Base-by-base conservation (phyloP, 92 coral and sea anemone genomes). In the Pocillopora grandis region DNA sequence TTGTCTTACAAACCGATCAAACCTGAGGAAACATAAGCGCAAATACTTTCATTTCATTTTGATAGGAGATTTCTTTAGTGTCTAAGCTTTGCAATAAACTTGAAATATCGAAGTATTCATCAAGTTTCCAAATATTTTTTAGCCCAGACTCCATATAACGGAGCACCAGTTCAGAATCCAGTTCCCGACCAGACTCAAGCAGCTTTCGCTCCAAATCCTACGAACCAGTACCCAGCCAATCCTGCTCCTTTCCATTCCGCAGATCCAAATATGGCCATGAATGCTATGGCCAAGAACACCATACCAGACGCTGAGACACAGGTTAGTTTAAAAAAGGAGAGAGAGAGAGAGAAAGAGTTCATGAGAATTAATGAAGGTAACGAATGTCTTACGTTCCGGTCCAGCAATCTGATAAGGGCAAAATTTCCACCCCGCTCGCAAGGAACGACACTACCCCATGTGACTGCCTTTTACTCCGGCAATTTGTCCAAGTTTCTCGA, bases 131-230 rank as follows among this genome's bases (percentile, higher is more conserved):
- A 35, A 71, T 27, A 3, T 15, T 57, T 42, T 52, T 48, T 12
- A 83, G 86, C 42, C 11, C 86, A 82, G 55, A 42, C 79, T 2
- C 72, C 31, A 62, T 82, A 36, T 66, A 82, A n/a, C 58, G 19
- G 61, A 18, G 86, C 76, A 35, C 74, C 75, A 9, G 75, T 57
- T 21, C 72, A 73, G 37, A 60, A 55, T 15, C 79, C 75, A 21
- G 79, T 63, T 68, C 87, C 90, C 60, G 80, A 80, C 2, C 89
- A 84, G 69, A 69, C 62, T 52, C 86, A 90, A 37, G 91, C 89
- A 52, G 82, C 91, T 18, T 90, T 90, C 67, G 82, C 80, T 12
- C 83, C 84, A 23, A 67, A 60, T 75, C 55, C 87, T 9, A 62
- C 79, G 84, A 87, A 82, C 77, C 87, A 81, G 86, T 85, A 84